Percentiles rank a stretch among this genome's conserved stretches.
Evolutionary conservation across 2,888 invertebrate genomes (phyloP).

Genomic region (Drosophila pullipes): DNA sequence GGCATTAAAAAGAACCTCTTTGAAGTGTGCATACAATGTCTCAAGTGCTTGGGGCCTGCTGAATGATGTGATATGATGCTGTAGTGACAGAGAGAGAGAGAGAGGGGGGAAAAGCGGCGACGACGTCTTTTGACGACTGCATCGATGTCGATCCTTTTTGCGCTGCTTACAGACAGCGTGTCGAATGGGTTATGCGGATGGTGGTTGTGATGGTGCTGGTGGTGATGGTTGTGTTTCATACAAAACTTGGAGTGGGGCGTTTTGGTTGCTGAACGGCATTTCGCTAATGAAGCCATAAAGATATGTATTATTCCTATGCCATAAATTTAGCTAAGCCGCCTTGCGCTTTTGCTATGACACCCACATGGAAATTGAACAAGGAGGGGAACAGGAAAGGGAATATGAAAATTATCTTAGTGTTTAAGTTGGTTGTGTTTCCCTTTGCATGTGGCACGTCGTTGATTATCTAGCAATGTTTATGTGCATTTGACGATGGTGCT

Average conservation of each 20-base stretch:
- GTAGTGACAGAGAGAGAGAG: constrained; percentile 35
- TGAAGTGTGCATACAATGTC: constrained; percentile 72
- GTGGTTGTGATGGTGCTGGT: constrained; percentile 9
- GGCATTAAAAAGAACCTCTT: constrained; percentile 64
- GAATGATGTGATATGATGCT: constrained; percentile 57
- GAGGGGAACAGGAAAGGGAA: constrained; percentile 4
- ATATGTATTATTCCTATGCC: constrained; percentile 79
- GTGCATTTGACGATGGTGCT: constrained; percentile 63
- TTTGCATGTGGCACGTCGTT: constrained; percentile 43
- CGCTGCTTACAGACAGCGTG: constrained; percentile 76
- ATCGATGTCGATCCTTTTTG: constrained; percentile 72
- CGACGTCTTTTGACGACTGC: constrained; percentile 63
- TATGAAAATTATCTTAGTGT: constrained; percentile 22
- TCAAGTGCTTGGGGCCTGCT: constrained; percentile 63
- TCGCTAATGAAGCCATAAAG: constrained; percentile 85
- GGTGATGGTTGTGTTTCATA: neutral
- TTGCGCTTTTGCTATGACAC: constrained; percentile 56
- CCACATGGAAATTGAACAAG: constrained; percentile 54
- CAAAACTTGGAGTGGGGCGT: constrained; percentile 39
- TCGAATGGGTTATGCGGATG: constrained; percentile 65
- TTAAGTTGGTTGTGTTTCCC: constrained; percentile 18
- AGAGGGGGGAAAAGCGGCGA: constrained; percentile 17
- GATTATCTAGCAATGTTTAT: constrained; percentile 64
- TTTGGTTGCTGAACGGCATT: constrained; percentile 64
- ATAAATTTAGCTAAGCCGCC: constrained; percentile 71